These are phyloP conservation scores for Drosophila gaucha DNA, from an alignment of 2,888 invertebrate genomes.

Conservation along the genomic window DNA sequence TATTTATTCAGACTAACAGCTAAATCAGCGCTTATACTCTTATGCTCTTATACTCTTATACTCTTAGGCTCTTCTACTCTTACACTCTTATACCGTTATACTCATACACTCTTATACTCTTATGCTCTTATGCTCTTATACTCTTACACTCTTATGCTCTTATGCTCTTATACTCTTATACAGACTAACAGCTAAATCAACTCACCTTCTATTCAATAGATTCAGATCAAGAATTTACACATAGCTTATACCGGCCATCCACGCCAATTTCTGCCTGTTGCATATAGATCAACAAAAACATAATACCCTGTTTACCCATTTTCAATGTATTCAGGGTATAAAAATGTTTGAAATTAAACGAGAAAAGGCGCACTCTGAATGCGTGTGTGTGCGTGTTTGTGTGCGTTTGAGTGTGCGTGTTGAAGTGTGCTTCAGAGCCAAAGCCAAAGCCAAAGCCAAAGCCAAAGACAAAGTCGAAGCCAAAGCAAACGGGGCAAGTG, in stretches of 20 bases:
- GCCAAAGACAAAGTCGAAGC: conserved; percentile 31
- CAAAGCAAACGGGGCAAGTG: conserved; percentile 37
- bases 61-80: neutral
- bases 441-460: conserved; percentile 19
- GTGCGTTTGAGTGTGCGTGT: conserved; percentile 36
- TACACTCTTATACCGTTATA: no score
- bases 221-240: no score
- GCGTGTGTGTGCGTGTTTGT: conserved; percentile 11
- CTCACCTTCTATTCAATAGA: no score
- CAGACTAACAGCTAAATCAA: no score
- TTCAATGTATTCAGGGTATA: conserved; percentile 29
- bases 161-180: no score
- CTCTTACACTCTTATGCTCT: no score
- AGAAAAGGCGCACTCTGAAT: conserved; percentile 59
- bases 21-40: neutral
- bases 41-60: neutral
- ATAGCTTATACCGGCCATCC: no score
- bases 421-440: conserved; percentile 62
- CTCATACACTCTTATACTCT: no score
- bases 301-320: neutral
- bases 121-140: no score
- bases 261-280: neutral
- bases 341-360: conserved; percentile 76
- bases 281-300: neutral
- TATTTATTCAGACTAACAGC: no score